phyloP scores from a whole-genome alignment of 2,888 invertebrate species.

The Caenorhabditis sinica region DNA sequence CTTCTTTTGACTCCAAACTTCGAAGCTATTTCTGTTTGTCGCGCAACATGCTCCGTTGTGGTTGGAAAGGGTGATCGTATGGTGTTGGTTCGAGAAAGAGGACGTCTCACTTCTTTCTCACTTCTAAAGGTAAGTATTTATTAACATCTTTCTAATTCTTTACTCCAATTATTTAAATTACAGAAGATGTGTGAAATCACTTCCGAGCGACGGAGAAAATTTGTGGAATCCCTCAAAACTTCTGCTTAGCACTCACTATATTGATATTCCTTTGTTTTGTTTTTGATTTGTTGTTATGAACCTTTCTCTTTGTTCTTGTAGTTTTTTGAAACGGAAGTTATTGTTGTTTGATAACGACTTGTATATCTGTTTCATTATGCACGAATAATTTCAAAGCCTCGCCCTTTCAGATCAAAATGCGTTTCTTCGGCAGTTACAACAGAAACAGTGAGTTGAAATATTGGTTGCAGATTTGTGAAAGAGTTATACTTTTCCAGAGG shows the following conservation, averaged over 20 bases:
- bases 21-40: constrained; percentile 44
- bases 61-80: constrained; percentile 39
- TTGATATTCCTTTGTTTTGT: not conserved
- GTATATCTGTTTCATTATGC: constrained; percentile 13
- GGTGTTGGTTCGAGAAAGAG: constrained; percentile 45
- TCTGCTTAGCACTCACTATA: not conserved
- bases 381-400: not conserved
- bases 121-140: constrained; percentile 35
- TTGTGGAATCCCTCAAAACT: constrained; percentile 43
- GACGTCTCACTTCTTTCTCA: constrained; percentile 8
- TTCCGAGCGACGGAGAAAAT: constrained; percentile 28
- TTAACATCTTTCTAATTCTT: not conserved
- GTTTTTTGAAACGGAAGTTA: not conserved
- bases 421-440: constrained; percentile 47
- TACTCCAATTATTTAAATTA: not conserved
- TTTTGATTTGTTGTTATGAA: constrained; percentile 21
- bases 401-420: constrained; percentile 22
- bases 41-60: constrained; percentile 46
- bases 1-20: constrained; percentile 42
- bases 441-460: constrained; percentile 37
- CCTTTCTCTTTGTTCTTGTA: constrained; percentile 5
- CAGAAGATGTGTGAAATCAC: constrained; percentile 60
- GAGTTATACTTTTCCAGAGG: constrained; percentile 18
- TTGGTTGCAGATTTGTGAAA: not conserved
- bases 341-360: not conserved